A percentile compares a stretch with the other conserved stretches of the same genome.
phyloP scores from a whole-genome alignment of 1,140 invertebrate genomes.

The Achatina immaculata region DNA sequence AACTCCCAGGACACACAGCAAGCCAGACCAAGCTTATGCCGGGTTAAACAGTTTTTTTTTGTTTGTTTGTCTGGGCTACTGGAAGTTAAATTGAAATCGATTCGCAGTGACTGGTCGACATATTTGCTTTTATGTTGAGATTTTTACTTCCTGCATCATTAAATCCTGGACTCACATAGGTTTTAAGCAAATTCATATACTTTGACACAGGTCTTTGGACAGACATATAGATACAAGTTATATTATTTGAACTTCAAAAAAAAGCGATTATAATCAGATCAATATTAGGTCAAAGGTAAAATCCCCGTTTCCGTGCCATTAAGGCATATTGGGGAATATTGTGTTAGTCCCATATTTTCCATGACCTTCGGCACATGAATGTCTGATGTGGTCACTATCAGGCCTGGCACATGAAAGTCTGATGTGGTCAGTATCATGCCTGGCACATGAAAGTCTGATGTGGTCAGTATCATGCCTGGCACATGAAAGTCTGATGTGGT shows the following conservation, averaged over 20 bases:
- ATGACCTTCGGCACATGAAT: too few species aligned
- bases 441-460: too few species aligned
- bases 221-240: conserved; percentile 2
- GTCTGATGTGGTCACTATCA: too few species aligned
- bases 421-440: too few species aligned
- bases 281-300: neutral
- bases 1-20: neutral
- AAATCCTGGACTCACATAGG: conserved; percentile 51
- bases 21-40: neutral
- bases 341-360: too few species aligned
- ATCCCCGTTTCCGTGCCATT: too few species aligned
- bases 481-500: too few species aligned
- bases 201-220: conserved; percentile 20
- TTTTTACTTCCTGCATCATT: conserved; percentile 42
- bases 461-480: too few species aligned
- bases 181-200: conserved; percentile 28
- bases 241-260: neutral
- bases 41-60: neutral
- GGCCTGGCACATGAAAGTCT: too few species aligned
- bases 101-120: neutral
- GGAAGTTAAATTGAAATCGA: neutral
- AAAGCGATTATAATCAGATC: conserved; percentile 8
- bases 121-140: neutral
- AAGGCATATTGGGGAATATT: too few species aligned
- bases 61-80: neutral